Base-by-base conservation (phyloP, 2,888 invertebrate genomes). In the Pyrgus malvae region DNA sequence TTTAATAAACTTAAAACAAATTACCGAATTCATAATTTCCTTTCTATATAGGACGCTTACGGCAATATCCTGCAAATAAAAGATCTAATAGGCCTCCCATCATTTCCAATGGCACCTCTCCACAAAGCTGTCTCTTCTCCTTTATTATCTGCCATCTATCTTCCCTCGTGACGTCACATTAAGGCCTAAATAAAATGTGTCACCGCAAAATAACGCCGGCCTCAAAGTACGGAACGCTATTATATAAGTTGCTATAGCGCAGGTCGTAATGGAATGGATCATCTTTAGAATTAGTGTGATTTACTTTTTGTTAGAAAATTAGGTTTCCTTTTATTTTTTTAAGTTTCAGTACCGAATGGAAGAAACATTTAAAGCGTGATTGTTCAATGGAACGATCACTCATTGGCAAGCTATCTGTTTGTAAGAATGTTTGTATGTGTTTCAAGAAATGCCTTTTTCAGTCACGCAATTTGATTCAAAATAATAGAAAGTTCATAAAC, bases 131-230 rank as follows among this genome's bases (percentile, higher is more conserved):
- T 37, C 46, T 46, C 35, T 25, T 35, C 46, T 46, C 46, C 46
- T 46, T 46, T 46, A 46, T 46, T 46, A 46, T 46, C 46, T 35
- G 46, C 46, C 46, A 46, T 46, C 46, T 35, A 46, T 46, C 46
- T 46, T 46, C 37, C 46, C 31, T 12, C 25, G 46, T 46, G 46
- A 46, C 46, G 46, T 46, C 46, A 46, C 46, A 46, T 46, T 46
- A 46, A 37, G 46, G 35, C 46, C 46, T 35, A 46, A 46, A 46
- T 46, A 46, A 46, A 46, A 35, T 46, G 45, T 45, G 46, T 46
- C 46, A 46, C 46, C 46, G 46, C 35, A 35, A 46, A 46, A 46
- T 46, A 46, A 46, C 37, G 46, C 16, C 25, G 23, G 25, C 23
- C 35, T 37, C 35, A 25, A 5, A 12, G 14, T 11, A 17, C n/a